Evolutionary conservation across 2,888 invertebrate species (phyloP).

Genomic region (Crepidodera aurea): DNA sequence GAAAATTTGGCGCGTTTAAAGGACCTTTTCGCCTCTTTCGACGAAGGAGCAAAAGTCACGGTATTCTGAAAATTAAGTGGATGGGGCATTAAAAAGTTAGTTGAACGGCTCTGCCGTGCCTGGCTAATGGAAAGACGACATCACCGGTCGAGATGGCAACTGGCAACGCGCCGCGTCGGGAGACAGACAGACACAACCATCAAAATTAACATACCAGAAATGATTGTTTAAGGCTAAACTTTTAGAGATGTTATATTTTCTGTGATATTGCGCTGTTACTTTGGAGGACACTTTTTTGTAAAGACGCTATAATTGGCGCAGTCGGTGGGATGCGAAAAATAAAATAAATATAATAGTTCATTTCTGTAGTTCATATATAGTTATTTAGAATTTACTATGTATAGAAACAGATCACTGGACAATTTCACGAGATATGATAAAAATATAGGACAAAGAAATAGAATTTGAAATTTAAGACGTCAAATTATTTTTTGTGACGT

Average conservation of each 20-base stretch:
- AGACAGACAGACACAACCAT: conserved; percentile 38
- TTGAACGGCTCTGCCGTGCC: conserved; percentile 25
- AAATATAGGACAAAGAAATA: too few relatives aligned
- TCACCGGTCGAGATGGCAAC: background rate
- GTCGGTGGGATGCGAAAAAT: background rate
- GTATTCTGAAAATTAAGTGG: conserved; percentile 29
- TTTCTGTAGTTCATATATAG: too few relatives aligned
- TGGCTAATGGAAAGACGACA: conserved; percentile 39
- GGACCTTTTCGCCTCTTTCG: background rate
- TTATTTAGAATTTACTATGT: too few relatives aligned
- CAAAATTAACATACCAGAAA: conserved; percentile 40
- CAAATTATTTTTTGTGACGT: too few relatives aligned
- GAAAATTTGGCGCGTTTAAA: conserved; percentile 13
- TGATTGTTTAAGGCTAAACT: conserved; percentile 28
- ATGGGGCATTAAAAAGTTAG: conserved; percentile 40
- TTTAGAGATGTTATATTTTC: background rate
- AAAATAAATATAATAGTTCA: too few relatives aligned
- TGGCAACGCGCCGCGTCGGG: background rate
- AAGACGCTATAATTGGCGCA: background rate
- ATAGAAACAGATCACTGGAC: too few relatives aligned
- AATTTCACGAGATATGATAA: too few relatives aligned
- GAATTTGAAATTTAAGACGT: too few relatives aligned
- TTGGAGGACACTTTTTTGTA: background rate
- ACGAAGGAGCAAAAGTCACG: conserved; percentile 18
- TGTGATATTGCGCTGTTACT: background rate